Evolutionary conservation across 2,113 vertebrate species (phyloP).

Genomic region (Rhynchomys soricoides): DNA sequence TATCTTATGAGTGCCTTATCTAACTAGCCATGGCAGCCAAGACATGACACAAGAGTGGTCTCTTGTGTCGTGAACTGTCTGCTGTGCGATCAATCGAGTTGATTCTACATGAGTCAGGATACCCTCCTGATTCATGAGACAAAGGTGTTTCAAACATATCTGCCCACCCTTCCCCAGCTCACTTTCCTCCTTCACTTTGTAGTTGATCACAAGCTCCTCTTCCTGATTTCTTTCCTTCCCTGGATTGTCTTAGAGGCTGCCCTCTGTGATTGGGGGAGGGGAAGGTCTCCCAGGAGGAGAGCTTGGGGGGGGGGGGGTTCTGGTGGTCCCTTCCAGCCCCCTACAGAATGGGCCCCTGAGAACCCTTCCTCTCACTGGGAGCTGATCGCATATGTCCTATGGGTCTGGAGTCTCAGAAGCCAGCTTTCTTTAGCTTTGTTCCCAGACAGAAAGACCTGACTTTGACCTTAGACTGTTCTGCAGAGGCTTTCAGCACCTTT

Average conservation of each 20-base stretch:
- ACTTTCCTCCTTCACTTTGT: not conserved
- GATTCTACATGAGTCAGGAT: not conserved
- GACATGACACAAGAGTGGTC: too few species aligned
- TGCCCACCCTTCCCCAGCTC: not conserved
- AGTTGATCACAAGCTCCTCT: not conserved
- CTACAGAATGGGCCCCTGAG: not conserved
- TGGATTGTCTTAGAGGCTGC: not conserved
- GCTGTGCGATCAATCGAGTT: not conserved
- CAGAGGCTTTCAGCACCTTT: constrained; percentile 2
- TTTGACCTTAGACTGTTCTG: constrained; percentile 32
- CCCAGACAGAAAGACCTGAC: not conserved
- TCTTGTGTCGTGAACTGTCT: not conserved
- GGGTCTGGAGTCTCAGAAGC: not conserved
- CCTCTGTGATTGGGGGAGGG: not conserved
- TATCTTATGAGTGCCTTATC: not conserved
- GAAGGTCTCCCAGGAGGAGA: not conserved
- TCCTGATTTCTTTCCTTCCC: not conserved
- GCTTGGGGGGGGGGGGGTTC: too few species aligned
- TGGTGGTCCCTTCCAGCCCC: not conserved
- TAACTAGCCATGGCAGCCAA: not conserved
- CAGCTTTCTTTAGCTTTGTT: not conserved
- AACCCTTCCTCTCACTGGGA: not conserved
- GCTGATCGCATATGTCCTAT: not conserved
- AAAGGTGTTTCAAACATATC: not conserved
- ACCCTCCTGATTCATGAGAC: not conserved